These are phyloP conservation scores for Gadus chalcogrammus DNA, from an alignment of 2,113 vertebrate species.

Conservation along the genomic window DNA sequence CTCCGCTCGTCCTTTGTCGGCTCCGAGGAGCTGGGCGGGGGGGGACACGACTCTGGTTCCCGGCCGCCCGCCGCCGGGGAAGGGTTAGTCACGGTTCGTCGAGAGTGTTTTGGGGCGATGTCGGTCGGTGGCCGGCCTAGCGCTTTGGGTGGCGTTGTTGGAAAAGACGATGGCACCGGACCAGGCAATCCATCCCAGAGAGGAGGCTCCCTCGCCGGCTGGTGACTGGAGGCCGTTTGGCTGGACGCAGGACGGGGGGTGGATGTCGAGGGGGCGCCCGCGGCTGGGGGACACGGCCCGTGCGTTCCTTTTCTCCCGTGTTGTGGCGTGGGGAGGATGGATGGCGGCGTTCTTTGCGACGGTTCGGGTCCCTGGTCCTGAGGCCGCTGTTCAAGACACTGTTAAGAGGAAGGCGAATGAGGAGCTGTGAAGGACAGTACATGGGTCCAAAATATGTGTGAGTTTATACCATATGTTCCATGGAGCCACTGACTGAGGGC, in stretches of 20 bases:
- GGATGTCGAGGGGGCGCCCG: constrained; percentile 4
- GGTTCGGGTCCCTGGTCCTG: constrained; percentile 27
- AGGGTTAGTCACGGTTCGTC: not conserved
- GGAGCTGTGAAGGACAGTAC: no score
- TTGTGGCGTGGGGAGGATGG: constrained; percentile 20
- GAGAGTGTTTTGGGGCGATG: constrained; percentile 17
- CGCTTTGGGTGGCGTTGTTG: constrained; percentile 3
- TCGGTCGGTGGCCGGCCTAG: constrained; percentile 6
- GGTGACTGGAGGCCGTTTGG: constrained; percentile 39
- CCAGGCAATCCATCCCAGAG: constrained; percentile 65
- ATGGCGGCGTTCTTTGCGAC: constrained; percentile 23
- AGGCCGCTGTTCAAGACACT: constrained; percentile 9
- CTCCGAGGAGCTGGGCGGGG: no score
- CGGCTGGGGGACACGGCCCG: constrained; percentile 8
- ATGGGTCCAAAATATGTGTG: no score
- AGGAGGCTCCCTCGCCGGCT: constrained; percentile 49
- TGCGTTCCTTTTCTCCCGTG: constrained; percentile 17
- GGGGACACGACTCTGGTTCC: no score
- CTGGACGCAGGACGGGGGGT: constrained; percentile 41
- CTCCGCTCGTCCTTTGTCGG: no score
- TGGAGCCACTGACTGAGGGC: constrained; percentile 15
- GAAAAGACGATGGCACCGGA: constrained; percentile 25
- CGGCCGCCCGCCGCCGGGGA: not conserved
- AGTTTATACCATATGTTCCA: not conserved
- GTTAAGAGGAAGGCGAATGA: no score